Evolutionary conservation across 1,140 invertebrate genomes (phyloP), one percentile per base, ranked within the genome.

Genomic region (Sarcophaga peregrina): DNA sequence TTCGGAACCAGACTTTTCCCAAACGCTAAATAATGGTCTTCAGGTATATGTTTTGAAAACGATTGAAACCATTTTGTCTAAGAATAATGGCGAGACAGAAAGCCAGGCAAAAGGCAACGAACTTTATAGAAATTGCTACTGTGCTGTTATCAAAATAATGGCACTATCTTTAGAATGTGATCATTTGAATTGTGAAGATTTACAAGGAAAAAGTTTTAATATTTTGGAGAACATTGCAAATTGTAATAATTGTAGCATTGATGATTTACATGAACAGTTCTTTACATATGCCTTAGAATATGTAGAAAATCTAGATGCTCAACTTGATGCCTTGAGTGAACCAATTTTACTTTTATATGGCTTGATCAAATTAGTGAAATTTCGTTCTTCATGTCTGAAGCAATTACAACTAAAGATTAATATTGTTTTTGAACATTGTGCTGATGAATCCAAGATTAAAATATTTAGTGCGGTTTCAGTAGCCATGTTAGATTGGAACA

Each of bases 1-100:
- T 0, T 82, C 86, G 4, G 83, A 86, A 58, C 84, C 86, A 50
- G 86, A 87, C 9, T 90, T 91, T 82, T 91, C 91, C 46, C 91
- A 91, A 74, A 91, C 87, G n/a, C 82, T 90, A 11, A 82, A 84
- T 17, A 54, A 58, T 17, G 15, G 54, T 48, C 54, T 84, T 47
- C 83, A 84, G 25, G 17, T 82, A 17, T 84, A 82, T 58, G 58
- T 84, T 8, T 52, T 84, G 20, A 82, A 74, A 48, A 52, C 80
- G 75, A 5, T 87, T 62, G 75, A 89, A 8, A 86, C 87, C 0
- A 75, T 89, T 15, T 47, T 89, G 52, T 81, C 85, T 5, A 89
- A 89, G 83, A 25, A 45, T 8, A 9, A 20, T 20, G 13, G 9
- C 8, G 13, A 10, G 50, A 5, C 3, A 6, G 62, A 68, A 8